Base-by-base conservation (phyloP, 2,113 vertebrate species). In the Chlorodrepanis virens region DNA sequence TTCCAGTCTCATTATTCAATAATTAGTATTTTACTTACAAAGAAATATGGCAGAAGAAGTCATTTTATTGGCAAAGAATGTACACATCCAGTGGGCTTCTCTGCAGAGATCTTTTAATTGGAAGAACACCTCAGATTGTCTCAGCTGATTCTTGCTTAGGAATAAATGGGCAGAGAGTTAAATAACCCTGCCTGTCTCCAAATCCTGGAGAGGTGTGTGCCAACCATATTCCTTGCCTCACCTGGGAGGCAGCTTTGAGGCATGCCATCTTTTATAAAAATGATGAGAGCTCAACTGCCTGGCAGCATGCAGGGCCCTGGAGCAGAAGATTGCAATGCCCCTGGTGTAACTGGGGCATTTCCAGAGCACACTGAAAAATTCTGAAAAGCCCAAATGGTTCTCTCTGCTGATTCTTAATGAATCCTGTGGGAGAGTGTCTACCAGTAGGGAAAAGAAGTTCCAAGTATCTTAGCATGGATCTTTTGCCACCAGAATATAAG, bases 291-390 rank as follows among this genome's bases (percentile, higher is more conserved):
- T 59, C 21, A 19, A 0, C 24, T 59, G 12, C 42, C 33, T 57
- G 64, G 22, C 0, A 0, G 20, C 1, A 0, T 28, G 24, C 59
- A 74, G 47, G 25, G 25, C 44, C 33, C 64, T 67, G 60, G 33
- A 74, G 42, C 10, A 31, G 35, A 37, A 59, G 65, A 18, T 4
- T 61, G 28, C 10, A 31, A 39, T 27, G 49, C 29, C 16, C 6
- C 49, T 64, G 21, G 14, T 64, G 22, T 9, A 29, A 21, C 12
- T 2, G 1, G 6, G 10, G 10, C 13, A 12, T 80, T 87, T 89
- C 76, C 69, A 69, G 61, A 6, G 3, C 3, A 28, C 1, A 1
- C 12, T 39, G 35, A 44, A 31, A 67, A 67, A 42, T 70, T 60
- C 57, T 70, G 50, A 33, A 33, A 57, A 69, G 4, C 14, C 21